Evolutionary conservation across 2,797 vertebrate species (phyloP).

Genomic region (Parotocinclus haroldoi): DNA sequence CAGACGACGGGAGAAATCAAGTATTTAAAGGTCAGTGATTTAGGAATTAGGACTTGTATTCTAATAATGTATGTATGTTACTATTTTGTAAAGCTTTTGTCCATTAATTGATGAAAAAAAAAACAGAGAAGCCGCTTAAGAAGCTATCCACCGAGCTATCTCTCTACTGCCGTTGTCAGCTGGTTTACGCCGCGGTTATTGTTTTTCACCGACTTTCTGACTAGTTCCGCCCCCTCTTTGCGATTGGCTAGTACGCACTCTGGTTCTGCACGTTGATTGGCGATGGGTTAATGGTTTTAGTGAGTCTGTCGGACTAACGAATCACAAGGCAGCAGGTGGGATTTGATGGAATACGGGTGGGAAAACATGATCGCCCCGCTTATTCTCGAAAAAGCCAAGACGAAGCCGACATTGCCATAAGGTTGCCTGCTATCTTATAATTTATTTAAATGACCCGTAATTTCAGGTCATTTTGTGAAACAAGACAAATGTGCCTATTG

Average conservation of each 20-base stretch:
- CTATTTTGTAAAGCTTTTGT: neutral
- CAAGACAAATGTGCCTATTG: no score
- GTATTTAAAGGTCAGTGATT: constrained; percentile 68
- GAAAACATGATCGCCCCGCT: neutral
- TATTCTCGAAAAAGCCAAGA: constrained; percentile 18
- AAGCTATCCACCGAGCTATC: neutral
- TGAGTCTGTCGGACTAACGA: neutral
- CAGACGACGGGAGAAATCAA: constrained; percentile 64
- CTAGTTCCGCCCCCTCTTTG: neutral
- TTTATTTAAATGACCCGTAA: no score
- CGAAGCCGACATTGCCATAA: constrained; percentile 1
- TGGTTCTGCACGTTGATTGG: neutral
- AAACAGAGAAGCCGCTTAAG: neutral
- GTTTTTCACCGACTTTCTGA: constrained; percentile 2
- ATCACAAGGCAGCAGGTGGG: neutral
- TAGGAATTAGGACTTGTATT: neutral
- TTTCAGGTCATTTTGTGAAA: no score
- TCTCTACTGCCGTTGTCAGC: neutral
- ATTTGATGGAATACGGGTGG: neutral
- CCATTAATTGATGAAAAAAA: neutral
- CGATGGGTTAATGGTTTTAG: no score
- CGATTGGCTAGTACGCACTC: neutral
- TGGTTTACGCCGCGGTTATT: constrained; percentile 7
- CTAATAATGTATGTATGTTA: neutral
- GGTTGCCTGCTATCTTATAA: neutral